Base-by-base conservation (phyloP, 2,113 vertebrate genomes). In the Rhinoderma darwinii region DNA sequence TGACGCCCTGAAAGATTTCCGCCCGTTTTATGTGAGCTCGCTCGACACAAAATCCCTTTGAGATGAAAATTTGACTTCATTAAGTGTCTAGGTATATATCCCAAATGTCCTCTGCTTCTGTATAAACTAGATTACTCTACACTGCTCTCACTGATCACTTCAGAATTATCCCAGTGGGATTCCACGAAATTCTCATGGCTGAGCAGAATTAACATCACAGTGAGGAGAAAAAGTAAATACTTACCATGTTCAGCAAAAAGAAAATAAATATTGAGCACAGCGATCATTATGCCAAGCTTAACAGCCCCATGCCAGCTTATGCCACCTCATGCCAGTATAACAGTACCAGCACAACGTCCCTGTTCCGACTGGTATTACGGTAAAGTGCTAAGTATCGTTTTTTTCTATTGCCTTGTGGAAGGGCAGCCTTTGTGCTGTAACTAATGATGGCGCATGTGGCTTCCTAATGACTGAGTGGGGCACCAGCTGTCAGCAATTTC, bases 11-110 rank as follows among this genome's bases (percentile, higher is more conserved):
- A 37, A 72, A 72, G 68, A 72, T 72, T 72, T 72, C 68, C 9
- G 37, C 9, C 37, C 35, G 73, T 75, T 75, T 75, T 44, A 75
- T 75, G 39, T 44, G 73, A 75, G 41, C n/a, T 47, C 37, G 25
- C 73, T 27, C 14, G 41, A 75, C 25, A 75, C 41, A 47, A 75
- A 75, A 27, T 75, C 73, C 39, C 73, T 75, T 75, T 44, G 73
- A 75, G 73, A 75, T 75, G 73, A 75, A 72, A 72, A 75, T 75
- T 27, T 75, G 73, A 75, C 41, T 75, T 75, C 73, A 75, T 75
- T 75, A 43, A 75, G 73, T n/a, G 41, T 27, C 73, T 72, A 72
- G 68, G 68, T 72, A 72, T 41, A 72, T 72, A 72, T 72, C 68
- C 68, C 68, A 22, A 72, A 72, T 72, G 68, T 72, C 68, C 68